Conservation (phyloP, 1,140 invertebrate genomes). For the Dendroctonus valens region DNA sequence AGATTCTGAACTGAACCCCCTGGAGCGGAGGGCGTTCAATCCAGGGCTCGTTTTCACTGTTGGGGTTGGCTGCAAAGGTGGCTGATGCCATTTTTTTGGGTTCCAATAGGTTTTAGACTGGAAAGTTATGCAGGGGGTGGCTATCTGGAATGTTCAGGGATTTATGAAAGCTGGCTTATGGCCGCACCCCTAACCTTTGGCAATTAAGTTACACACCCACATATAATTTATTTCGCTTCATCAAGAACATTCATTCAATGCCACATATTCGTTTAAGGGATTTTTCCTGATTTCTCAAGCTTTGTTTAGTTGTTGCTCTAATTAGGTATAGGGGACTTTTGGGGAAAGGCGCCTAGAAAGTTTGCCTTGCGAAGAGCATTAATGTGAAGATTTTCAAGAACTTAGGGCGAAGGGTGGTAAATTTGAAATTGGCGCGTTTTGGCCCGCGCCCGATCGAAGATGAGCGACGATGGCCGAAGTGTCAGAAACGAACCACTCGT, state of each 20-base stretch:
- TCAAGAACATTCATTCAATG: no score
- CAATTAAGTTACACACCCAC: constrained; percentile 26
- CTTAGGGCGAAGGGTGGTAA: constrained; percentile 1
- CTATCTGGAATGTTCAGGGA: background rate
- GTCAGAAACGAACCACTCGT: constrained; percentile 45
- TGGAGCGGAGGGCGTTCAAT: constrained; percentile 57
- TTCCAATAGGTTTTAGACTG: background rate
- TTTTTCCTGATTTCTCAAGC: no score
- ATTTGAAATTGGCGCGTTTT: constrained; percentile 22
- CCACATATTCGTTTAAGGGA: no score
- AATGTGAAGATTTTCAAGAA: no score
- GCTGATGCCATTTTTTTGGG: constrained; percentile 39
- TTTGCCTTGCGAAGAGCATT: no score
- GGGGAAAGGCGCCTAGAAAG: no score
- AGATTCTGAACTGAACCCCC: constrained; percentile 59
- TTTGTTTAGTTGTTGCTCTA: no score
- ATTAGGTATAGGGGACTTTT: no score
- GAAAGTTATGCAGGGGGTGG: background rate
- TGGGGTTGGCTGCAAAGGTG: constrained; percentile 48
- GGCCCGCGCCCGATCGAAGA: constrained; percentile 42
- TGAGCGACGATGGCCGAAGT: constrained; percentile 36
- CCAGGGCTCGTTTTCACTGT: constrained; percentile 54
- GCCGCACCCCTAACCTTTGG: constrained; percentile 7
- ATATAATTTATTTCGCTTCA: no score
- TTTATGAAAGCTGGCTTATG: background rate